Evolutionary conservation across 2,113 vertebrate genomes (phyloP).

Genomic region (Asarcornis scutulata): DNA sequence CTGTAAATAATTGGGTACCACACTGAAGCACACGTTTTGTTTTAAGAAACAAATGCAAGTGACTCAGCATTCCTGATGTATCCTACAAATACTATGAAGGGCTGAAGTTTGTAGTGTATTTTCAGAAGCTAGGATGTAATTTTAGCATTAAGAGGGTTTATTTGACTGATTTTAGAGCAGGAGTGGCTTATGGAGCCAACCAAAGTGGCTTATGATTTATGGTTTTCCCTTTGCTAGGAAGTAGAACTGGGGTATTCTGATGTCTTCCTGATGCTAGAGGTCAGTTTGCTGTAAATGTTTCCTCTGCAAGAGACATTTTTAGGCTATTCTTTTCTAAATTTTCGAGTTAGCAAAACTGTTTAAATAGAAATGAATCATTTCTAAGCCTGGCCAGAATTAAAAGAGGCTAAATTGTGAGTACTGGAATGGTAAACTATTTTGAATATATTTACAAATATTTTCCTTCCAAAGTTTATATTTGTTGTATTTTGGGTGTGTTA

Average conservation of each 20-base stretch:
- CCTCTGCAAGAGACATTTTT: background rate
- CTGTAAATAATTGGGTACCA: background rate
- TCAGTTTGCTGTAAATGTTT: background rate
- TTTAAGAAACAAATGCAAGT: background rate
- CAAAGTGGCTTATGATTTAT: background rate
- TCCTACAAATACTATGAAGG: background rate
- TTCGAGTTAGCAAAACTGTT: background rate
- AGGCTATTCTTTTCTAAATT: background rate
- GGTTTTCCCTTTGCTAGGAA: background rate
- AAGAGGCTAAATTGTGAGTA: background rate
- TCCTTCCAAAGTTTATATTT: background rate
- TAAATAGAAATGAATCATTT: constrained; percentile 13
- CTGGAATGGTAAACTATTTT: constrained; percentile 11
- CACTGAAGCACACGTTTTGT: accelerated
- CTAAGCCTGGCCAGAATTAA: background rate
- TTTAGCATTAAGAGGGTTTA: background rate
- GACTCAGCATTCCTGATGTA: background rate
- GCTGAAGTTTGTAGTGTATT: background rate
- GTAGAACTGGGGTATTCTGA: background rate
- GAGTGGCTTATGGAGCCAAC: background rate
- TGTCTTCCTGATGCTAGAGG: background rate
- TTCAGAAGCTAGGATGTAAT: background rate
- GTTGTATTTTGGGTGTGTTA: background rate
- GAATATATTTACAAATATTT: constrained; percentile 20
- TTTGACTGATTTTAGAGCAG: background rate